Evolutionary conservation across 2,888 invertebrate species (phyloP), one percentile per base, ranked within the genome.

Genomic region (Meta bourneti): DNA sequence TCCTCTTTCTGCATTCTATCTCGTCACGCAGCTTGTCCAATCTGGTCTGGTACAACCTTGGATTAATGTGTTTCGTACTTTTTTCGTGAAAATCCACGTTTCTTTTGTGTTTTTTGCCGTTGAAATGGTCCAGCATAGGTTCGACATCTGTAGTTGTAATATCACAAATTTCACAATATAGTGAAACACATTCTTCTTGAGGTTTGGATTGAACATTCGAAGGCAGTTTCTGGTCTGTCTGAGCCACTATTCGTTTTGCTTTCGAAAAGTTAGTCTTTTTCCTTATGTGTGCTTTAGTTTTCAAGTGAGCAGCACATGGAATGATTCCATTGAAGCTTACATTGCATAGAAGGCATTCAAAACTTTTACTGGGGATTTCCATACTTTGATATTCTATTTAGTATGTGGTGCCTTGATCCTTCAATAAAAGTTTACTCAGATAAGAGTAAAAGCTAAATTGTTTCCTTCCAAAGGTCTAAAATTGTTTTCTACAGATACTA

Each of bases 151-250:
- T 85, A 6, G 83, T 78, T 80, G 79, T 90, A n/a, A 90, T 79
- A 71, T 90, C 90, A 20, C 90, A 90, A 61, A 90, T 52, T 74
- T 85, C 79, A n/a, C 90, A 90, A 20, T 85, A 85, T 13, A 85
- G 54, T 5, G 70, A 34, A 13, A 61, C 13, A 13, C 1, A 34
- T 48, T 54, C 74, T n/a, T 48, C n/a, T 8, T 8, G 13, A 61
- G 61, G 5, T 61, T 61, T 9, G 16, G 61, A 0, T 16, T 61
- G 34, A 34, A 4, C 34, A 34, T 34, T 34, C 34, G 4, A 34
- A 34, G 34, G 16, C 4, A 16, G 11, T 61, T 61, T 61, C 5
- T 16, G 61, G 6, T 61, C 16, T 61, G 7, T 11, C 16, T 61
- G 5, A 61, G 16, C 61, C 61, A 8, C 13, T 16, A 61, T 61